A percentile compares a stretch with the other conserved stretches of the same genome.
These are phyloP conservation scores for Pyrocoelia pectoralis DNA, from an alignment of 2,888 invertebrate genomes.

Conservation along the genomic window DNA sequence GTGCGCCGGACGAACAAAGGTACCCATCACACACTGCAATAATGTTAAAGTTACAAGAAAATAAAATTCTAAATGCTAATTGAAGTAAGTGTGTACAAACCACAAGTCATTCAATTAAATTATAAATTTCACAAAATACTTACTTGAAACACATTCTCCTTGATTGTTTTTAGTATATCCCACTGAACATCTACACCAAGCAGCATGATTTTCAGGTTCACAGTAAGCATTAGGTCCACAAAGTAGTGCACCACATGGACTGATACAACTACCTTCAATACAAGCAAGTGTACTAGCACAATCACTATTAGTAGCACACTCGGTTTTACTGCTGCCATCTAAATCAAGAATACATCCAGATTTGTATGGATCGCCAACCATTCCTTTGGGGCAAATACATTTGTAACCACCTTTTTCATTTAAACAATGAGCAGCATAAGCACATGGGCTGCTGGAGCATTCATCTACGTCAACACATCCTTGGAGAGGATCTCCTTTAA, in stretches of 20 bases:
- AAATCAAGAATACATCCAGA: conserved; percentile 74
- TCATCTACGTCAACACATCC: conserved; percentile 89
- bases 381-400: conserved; percentile 85
- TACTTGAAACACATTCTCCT: conserved; percentile 85
- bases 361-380: conserved; percentile 86
- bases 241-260: conserved; percentile 79
- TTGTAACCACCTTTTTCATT: conserved; percentile 87
- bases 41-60: conserved; percentile 15
- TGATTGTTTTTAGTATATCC: conserved; percentile 81
- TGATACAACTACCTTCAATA: conserved; percentile 78
- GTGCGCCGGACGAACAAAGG: conserved; percentile 82
- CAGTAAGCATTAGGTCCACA: conserved; percentile 89
- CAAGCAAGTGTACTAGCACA: conserved; percentile 85
- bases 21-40: conserved; percentile 76
- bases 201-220: conserved; percentile 86
- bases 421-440: conserved; percentile 86
- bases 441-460: conserved; percentile 84
- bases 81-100: too few relatives aligned
- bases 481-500: conserved; percentile 83
- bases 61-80: too few relatives aligned
- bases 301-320: conserved; percentile 76
- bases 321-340: conserved; percentile 66
- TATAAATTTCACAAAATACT: conserved; percentile 54
- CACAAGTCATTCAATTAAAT: too few relatives aligned
- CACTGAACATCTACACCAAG: conserved; percentile 87